Base-by-base conservation (phyloP, 2,888 invertebrate genomes). In the Xestia c-nigrum region DNA sequence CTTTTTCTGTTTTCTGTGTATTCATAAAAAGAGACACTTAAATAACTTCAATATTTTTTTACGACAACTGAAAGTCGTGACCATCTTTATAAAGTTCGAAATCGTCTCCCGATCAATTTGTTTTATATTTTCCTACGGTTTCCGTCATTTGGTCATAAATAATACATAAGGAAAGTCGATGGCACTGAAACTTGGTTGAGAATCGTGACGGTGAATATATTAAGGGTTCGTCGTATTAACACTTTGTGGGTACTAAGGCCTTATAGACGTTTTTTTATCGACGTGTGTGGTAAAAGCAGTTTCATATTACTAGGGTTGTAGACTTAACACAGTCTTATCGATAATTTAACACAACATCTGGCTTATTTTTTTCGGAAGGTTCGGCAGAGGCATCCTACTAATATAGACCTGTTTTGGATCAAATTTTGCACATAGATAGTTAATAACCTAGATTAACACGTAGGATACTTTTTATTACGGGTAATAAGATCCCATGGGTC, bases 201-300 rank as follows among this genome's bases (percentile, higher is more conserved):
- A 55, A n/a, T 68, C 90, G 88, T 90, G 90, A 71, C 81, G 24
- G 65, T 63, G 89, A 90, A 89, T 89, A 87, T 77, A 87, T 90
- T 89, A 83, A 24, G 24, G 63, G 57, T 21, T 46, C 40, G 31
- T 24, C 40, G 59, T 81, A 76, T 68, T 70, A 73, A 67, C 72
- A 70, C 63, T 75, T 75, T 72, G 72, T 50, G 73, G 65, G 43
- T 67, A 63, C 66, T 68, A 46, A 40, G 31, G 59, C 40, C 64
- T 65, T 74, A 47, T 46, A 67, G 38, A 21, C 5, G n/a, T n/a
- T 38, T 68, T 77, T 79, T 83, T 80, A 79, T 68, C 19, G 59
- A 19, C 38, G 57, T 70, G 47, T 63, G 47, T 72, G 59, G 24
- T 66, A 47, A 31, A 14, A 40, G 3, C 14, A 50, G 14, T 52